Percentiles rank a stretch among this genome's conserved stretches.
Conservation (phyloP, 2,797 vertebrate genomes). For the Sebastes nivosus region DNA sequence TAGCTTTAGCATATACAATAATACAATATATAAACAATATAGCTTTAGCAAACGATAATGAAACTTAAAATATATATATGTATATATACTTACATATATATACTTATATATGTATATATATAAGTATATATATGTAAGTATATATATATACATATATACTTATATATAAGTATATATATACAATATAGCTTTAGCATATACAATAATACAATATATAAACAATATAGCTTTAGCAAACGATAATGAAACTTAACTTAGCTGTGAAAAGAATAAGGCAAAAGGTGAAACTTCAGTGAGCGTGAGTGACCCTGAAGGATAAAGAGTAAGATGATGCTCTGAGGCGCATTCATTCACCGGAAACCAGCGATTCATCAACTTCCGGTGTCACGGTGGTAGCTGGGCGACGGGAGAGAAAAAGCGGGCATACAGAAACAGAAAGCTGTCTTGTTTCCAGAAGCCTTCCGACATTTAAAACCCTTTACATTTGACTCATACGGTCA, state of each 20-base stretch:
- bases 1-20: too few relatives aligned
- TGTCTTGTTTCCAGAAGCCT: conserved; percentile 49
- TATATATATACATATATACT: too few relatives aligned
- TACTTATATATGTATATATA: too few relatives aligned
- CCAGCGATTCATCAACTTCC: conserved; percentile 71
- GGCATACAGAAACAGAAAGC: conserved; percentile 71
- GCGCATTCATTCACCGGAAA: conserved; percentile 54
- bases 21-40: neutral
- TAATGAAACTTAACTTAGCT: neutral
- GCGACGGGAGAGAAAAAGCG: conserved; percentile 78
- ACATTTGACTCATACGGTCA: conserved; percentile 7
- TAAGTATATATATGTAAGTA: too few relatives aligned
- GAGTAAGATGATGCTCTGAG: neutral
- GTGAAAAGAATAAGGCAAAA: neutral
- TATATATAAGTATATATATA: too few relatives aligned
- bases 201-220: neutral
- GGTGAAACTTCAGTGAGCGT: too few relatives aligned
- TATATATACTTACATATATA: too few relatives aligned
- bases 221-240: neutral
- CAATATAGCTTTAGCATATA: too few relatives aligned
- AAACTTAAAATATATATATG: too few relatives aligned
- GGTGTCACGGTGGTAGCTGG: conserved; percentile 72
- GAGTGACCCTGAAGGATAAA: neutral
- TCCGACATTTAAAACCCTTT: neutral
- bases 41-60: too few relatives aligned